Evolutionary conservation across 2,113 vertebrate genomes (phyloP).

Genomic region (Corythoichthys intestinalis): DNA sequence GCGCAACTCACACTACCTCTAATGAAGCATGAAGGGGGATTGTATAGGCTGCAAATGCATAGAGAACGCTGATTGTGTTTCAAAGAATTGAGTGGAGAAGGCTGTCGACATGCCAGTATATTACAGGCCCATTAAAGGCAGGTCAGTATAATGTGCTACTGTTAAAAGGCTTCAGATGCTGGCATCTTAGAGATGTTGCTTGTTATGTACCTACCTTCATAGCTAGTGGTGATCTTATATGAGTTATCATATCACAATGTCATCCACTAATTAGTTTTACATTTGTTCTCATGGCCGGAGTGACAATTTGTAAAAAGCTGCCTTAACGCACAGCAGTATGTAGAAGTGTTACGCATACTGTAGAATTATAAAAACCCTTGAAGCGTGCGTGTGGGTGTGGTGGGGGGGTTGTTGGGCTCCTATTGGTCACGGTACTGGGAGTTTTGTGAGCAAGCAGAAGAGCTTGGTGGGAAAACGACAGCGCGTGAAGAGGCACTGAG

Average conservation of each 20-base stretch:
- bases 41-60: slow-evolving; percentile 77
- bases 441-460: slow-evolving; percentile 72
- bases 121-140: slow-evolving; percentile 77
- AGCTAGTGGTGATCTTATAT: not conserved
- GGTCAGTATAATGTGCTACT: slow-evolving; percentile 71
- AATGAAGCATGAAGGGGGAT: slow-evolving; percentile 97
- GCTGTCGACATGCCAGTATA: slow-evolving; percentile 87
- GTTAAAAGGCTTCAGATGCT: slow-evolving; percentile 8
- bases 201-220: not conserved
- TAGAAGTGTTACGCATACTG: not conserved
- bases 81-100: slow-evolving; percentile 99
- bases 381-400: slow-evolving; percentile 26
- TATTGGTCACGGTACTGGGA: slow-evolving; percentile 82
- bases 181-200: slow-evolving; percentile 2
- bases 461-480: slow-evolving; percentile 81
- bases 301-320: not conserved
- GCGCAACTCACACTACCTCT: slow-evolving; percentile 64
- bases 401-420: slow-evolving; percentile 43
- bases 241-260: not conserved
- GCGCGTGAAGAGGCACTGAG: slow-evolving; percentile 73
- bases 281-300: not conserved
- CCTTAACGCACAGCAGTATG: not conserved
- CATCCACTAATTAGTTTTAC: not conserved
- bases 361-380: not conserved
- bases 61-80: slow-evolving; percentile 86